phyloP scores from a whole-genome alignment of 2,113 vertebrate species.

The Otolemur garnettii region DNA sequence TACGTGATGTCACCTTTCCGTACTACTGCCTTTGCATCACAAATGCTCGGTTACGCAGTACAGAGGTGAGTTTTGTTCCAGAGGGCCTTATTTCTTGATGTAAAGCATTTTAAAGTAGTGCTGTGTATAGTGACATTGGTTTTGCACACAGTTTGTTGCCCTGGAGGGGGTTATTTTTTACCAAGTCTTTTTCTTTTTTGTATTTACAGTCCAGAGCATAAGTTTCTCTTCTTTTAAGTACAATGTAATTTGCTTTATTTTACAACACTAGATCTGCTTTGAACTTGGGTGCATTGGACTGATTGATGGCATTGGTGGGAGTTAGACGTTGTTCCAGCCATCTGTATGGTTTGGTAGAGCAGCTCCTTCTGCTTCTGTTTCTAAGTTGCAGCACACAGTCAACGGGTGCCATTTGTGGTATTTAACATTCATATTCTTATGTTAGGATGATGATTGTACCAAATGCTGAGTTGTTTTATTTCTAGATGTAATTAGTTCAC shows the following conservation, averaged over 20 bases:
- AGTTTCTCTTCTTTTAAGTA: slow-evolving; percentile 71
- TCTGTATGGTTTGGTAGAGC: slow-evolving; percentile 73
- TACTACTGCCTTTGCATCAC: slow-evolving; percentile 84
- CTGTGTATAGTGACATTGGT: slow-evolving; percentile 89
- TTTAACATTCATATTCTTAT: slow-evolving; percentile 81
- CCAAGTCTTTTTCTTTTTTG: slow-evolving; percentile 78
- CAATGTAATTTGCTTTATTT: slow-evolving; percentile 67
- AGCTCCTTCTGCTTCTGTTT: slow-evolving; percentile 76
- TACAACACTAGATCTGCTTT: slow-evolving; percentile 88
- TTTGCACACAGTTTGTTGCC: slow-evolving; percentile 91
- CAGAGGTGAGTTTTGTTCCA: slow-evolving; percentile 84
- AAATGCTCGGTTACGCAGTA: slow-evolving; percentile 85
- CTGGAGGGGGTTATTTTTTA: slow-evolving; percentile 87
- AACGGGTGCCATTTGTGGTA: slow-evolving; percentile 82
- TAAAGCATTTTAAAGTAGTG: slow-evolving; percentile 88
- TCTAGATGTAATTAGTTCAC: slow-evolving; percentile 89
- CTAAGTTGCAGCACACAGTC: slow-evolving; percentile 81
- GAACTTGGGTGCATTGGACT: slow-evolving; percentile 84
- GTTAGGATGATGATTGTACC: slow-evolving; percentile 86
- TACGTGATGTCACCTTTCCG: slow-evolving; percentile 81
- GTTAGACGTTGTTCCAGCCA: slow-evolving; percentile 63
- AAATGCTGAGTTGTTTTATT: slow-evolving; percentile 86
- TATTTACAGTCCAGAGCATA: slow-evolving; percentile 87
- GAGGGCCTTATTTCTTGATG: slow-evolving; percentile 87
- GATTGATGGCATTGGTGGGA: slow-evolving; percentile 82